phyloP scores from a whole-genome alignment of 2,888 invertebrate genomes.

The Standfussiana lucernea region DNA sequence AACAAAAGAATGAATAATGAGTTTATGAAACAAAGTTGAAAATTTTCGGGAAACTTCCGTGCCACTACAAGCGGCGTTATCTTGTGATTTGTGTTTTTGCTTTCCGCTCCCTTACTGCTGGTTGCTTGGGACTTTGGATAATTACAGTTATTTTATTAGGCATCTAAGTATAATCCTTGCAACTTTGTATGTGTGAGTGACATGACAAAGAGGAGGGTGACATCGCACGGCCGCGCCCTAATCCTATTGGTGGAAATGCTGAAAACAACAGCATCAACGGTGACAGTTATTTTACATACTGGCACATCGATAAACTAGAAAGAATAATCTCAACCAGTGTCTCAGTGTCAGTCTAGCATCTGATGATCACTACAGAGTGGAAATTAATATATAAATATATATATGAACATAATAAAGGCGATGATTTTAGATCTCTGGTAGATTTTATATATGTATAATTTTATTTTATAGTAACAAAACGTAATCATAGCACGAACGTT shows the following conservation, averaged over 20 bases:
- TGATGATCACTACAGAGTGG: too few species aligned
- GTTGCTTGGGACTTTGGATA: slow-evolving; percentile 41
- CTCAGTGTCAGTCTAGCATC: too few species aligned
- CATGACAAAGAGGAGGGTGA: background rate
- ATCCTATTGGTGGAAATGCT: slow-evolving; percentile 1
- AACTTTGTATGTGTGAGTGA: slow-evolving; percentile 18
- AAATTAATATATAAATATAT: too few species aligned
- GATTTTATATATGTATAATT: too few species aligned
- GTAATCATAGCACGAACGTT: background rate
- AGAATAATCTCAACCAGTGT: background rate
- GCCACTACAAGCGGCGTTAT: slow-evolving; percentile 82
- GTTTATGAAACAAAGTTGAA: slow-evolving; percentile 88
- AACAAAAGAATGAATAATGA: slow-evolving; percentile 90
- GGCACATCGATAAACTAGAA: background rate
- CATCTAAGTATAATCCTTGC: background rate
- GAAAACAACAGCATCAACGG: background rate
- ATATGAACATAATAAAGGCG: too few species aligned
- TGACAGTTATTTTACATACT: background rate
- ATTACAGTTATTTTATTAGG: slow-evolving; percentile 47
- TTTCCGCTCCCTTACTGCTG: slow-evolving; percentile 70
- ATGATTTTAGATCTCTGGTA: too few species aligned
- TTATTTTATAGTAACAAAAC: background rate
- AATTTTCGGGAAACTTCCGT: slow-evolving; percentile 84
- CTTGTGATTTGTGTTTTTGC: slow-evolving; percentile 84
- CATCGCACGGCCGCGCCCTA: background rate